Evolutionary conservation across 2,888 invertebrate species (phyloP), one percentile per base, ranked within the genome.

Genomic region (Patella pellucida): DNA sequence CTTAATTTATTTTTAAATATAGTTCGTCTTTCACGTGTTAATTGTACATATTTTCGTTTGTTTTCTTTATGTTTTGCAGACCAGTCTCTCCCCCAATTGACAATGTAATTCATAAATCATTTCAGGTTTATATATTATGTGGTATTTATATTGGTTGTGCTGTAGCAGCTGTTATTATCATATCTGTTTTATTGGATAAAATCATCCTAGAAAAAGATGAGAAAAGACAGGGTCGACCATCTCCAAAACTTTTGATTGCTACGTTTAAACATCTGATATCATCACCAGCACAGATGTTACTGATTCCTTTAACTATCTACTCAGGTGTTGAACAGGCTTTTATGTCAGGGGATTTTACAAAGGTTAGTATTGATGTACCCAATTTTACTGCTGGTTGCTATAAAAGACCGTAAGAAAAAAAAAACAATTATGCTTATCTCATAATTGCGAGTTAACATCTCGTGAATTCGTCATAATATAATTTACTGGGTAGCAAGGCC

Each of bases 311-410:
- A 80, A 99, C 98, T 0, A 92, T 99, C 73, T 99, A 97, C 94
- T 97, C 97, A 86, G 98, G 98, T 76, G 95, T 99, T 94, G 98
- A 98, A 90, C 98, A 98, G 90, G 98, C 97, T 0, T 98, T 97
- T 92, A 96, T 97, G 84, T 96, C 96, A 23, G 97, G 97, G 2
- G 91, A 92, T 71, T 93, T 89, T 83, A 92, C 92, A 0, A 91
- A 91, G 84, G 92, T 92, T 82, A 87, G 91, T 41, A 41, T 41
- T 41, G 41, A 0, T 41, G 9, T 41, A 9, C 9, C 41, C 41
- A 41, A 41, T 41, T 0, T 41, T 9, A 41, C 41, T 41, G 9
- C 41, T 41, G 41, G 9, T 41, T 41, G 41, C 9, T 41, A 41
- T 9, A 1, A 9, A 1, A 41, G 9, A 41, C 4, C 41, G 9